These are phyloP conservation scores for Saimiri boliviensis DNA, from an alignment of 2,113 vertebrate genomes.

Conservation along the genomic window DNA sequence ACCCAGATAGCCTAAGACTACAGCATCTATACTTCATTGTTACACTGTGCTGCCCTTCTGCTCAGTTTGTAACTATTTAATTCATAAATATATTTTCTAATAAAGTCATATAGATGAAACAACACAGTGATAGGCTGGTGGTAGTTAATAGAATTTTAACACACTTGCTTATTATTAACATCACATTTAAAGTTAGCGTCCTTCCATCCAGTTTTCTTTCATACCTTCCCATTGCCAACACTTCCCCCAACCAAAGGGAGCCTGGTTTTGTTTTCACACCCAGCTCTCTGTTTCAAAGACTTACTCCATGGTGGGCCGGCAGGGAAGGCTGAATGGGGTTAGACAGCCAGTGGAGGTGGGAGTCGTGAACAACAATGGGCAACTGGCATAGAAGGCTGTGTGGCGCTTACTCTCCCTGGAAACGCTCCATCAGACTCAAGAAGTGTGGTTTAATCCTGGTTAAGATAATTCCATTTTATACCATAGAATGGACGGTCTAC, in stretches of 20 bases:
- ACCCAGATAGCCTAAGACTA: neutral
- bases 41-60: neutral
- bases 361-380: neutral
- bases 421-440: conserved; percentile 39
- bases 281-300: conserved; percentile 36
- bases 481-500: neutral
- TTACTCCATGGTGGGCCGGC: neutral
- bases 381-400: neutral
- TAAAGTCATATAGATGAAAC: neutral
- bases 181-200: neutral
- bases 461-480: conserved; percentile 28
- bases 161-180: neutral
- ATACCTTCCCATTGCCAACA: neutral
- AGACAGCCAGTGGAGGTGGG: neutral
- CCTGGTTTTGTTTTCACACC: neutral
- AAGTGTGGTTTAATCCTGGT: conserved; percentile 51
- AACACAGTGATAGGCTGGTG: neutral
- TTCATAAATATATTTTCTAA: neutral
- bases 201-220: neutral
- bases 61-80: neutral
- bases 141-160: conserved; percentile 10
- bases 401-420: conserved; percentile 31
- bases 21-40: neutral
- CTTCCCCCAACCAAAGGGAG: neutral
- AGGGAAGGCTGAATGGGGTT: neutral